A percentile compares a stretch with the other conserved stretches of the same genome.
Conservation (phyloP, 1,140 invertebrate species). For the Diplogasteroides magnus region DNA sequence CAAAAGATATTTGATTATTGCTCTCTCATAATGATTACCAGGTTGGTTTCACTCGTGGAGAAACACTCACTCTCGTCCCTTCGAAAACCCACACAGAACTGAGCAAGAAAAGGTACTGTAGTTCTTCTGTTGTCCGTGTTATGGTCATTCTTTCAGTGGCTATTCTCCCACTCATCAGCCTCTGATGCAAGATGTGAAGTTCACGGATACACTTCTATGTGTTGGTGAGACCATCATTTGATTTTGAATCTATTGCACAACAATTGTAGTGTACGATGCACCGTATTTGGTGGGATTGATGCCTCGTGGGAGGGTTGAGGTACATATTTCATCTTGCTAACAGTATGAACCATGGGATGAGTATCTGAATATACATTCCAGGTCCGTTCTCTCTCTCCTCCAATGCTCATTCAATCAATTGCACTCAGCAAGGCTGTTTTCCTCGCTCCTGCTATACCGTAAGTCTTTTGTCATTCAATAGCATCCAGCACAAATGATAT, state of each 20-base stretch:
- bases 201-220: constrained; percentile 2
- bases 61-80: not conserved
- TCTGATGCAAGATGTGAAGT: not conserved
- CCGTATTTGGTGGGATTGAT: constrained; percentile 20
- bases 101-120: too few species aligned
- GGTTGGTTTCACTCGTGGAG: not conserved
- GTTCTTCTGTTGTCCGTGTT: too few species aligned
- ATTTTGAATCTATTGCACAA: not conserved
- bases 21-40: too few species aligned
- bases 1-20: too few species aligned
- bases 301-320: constrained; percentile 17
- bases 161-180: too few species aligned
- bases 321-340: not conserved
- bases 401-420: constrained; percentile 13
- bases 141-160: too few species aligned
- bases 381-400: not conserved
- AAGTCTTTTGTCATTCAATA: constrained; percentile 2
- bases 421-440: constrained; percentile 12
- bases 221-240: constrained; percentile 6
- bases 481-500: not conserved
- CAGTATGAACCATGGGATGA: not conserved
- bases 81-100: too few species aligned
- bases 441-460: constrained; percentile 11
- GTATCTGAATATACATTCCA: not conserved
- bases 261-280: constrained; percentile 19